A percentile compares a stretch with the other conserved stretches of the same genome.
phyloP scores from a whole-genome alignment of 1,140 invertebrate genomes.

The Bilobella aurantiaca region DNA sequence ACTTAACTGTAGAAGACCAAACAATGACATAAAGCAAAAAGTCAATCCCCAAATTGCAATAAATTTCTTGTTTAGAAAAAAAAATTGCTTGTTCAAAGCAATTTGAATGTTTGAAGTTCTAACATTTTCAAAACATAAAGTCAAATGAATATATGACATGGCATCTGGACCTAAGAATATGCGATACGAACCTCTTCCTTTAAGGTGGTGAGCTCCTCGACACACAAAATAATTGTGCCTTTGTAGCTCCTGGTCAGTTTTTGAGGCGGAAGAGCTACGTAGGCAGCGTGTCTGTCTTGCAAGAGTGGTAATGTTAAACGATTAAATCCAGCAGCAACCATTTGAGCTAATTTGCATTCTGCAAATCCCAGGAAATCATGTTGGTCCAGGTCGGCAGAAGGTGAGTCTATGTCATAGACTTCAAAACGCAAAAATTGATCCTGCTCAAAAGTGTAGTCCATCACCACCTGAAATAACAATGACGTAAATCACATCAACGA shows the following conservation, averaged over 20 bases:
- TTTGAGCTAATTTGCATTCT: constrained; percentile 46
- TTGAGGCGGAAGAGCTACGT: constrained; percentile 12
- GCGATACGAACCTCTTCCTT: constrained; percentile 34
- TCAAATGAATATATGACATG: too few species aligned
- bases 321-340: constrained; percentile 38
- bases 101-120: too few species aligned
- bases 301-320: constrained; percentile 23
- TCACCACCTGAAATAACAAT: constrained; percentile 23
- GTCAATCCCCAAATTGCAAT: too few species aligned
- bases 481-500: too few species aligned
- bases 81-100: too few species aligned
- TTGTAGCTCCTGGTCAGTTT: constrained; percentile 16
- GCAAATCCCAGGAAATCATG: constrained; percentile 50
- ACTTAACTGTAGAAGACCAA: constrained; percentile 36
- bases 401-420: constrained; percentile 49
- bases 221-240: constrained; percentile 24
- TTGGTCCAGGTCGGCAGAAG: constrained; percentile 41
- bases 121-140: too few species aligned
- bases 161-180: too few species aligned
- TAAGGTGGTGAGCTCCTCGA: constrained; percentile 27
- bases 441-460: constrained; percentile 44
- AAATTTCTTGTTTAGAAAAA: too few species aligned
- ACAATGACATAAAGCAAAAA: too few species aligned
- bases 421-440: constrained; percentile 45
- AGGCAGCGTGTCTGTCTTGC: constrained; percentile 26